A percentile compares a stretch with the other conserved stretches of the same genome.
Conservation (phyloP, 2,888 invertebrate genomes). For the Alentia gelatinosa region DNA sequence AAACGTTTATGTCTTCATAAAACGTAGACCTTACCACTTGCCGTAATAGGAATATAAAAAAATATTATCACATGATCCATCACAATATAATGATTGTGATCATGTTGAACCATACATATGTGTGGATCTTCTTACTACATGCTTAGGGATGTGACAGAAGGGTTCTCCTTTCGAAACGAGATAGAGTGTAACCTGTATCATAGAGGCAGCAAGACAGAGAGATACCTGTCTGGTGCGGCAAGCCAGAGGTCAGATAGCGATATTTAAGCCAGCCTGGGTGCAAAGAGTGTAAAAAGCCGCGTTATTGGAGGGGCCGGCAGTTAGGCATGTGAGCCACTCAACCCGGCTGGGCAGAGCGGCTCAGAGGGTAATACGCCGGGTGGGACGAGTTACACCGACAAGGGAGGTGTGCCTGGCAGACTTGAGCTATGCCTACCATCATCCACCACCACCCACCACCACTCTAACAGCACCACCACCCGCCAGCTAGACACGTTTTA, state of each 20-base stretch:
- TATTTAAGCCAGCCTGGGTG: background rate
- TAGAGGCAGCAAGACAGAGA: no score
- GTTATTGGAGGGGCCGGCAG: background rate
- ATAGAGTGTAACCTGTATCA: no score
- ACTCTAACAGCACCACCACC: background rate
- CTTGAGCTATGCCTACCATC: conserved; percentile 5
- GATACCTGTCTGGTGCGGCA: background rate
- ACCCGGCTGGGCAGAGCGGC: background rate
- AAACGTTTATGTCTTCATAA: no score
- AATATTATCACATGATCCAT: no score
- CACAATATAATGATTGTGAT: no score
- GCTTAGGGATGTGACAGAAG: no score
- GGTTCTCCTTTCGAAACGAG: no score
- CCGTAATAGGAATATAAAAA: no score
- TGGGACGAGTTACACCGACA: background rate
- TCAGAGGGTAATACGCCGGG: background rate
- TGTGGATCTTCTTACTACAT: no score
- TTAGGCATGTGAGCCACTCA: background rate
- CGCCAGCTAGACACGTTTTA: conserved; percentile 2
- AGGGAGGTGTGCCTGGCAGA: background rate
- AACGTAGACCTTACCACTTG: no score
- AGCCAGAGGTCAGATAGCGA: background rate
- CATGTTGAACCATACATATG: no score
- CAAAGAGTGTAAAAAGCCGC: background rate
- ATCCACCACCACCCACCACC: background rate